Base-by-base conservation (phyloP, 2,888 invertebrate genomes). In the Andrena minutula region DNA sequence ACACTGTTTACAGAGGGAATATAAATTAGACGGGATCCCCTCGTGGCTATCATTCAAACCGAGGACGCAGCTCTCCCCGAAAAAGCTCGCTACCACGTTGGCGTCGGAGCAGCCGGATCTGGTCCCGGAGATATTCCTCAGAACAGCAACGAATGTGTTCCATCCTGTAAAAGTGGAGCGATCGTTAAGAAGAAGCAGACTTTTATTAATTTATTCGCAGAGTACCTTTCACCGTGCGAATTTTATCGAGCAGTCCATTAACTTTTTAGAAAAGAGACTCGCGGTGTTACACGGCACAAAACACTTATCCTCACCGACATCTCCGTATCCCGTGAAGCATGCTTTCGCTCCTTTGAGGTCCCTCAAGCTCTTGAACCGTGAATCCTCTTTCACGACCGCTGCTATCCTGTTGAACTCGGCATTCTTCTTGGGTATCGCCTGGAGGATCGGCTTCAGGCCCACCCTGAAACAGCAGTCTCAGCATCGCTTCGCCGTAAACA, bases 251-350 rank as follows among this genome's bases (percentile, higher is more conserved):
- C 3, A 1, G 41, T 41, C 41, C 41, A 5, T 41, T 41, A 41
- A 41, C 41, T 41, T 12, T 41, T 41, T 41, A 12, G 3, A 12
- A 12, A 12, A 4, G 12, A 41, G 1, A 3, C 41, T 1, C 12
- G 12, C 41, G 41, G 3, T 3, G 3, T 3, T 10, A 41, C 12
- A 12, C 12, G 30, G 12, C 56, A 28, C 0, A 28, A 8, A n/a
- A n/a, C 26, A 23, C 26, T 72, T 47, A 23, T 41, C 8, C 72
- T 70, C 96, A 10, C 97, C 96, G 7, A 96, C 94, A 6, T 97
- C 97, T 85, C 97, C 97, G 90, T 96, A 97, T n/a, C 95, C 96
- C 1, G 98, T 97, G 92, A 98, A 97, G 89, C 97, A 97, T 0
- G 97, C 97, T 58, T 96, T 95, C 85, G 96, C 96, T 10, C 97